phyloP scores from a whole-genome alignment of 1,140 invertebrate species.

The Ostrea denselamellosa region DNA sequence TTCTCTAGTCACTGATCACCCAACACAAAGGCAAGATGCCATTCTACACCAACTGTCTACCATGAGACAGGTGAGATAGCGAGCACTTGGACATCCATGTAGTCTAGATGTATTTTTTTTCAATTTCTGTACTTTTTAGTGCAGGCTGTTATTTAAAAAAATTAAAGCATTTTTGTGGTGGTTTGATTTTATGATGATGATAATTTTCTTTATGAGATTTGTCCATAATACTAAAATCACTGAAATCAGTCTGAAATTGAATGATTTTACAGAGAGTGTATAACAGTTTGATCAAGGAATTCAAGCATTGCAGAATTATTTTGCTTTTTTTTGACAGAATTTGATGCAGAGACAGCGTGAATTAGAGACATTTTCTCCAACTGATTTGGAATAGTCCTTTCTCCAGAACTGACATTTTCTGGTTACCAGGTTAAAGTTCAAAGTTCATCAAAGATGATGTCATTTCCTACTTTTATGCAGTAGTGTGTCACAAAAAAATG shows the following conservation, averaged over 20 bases:
- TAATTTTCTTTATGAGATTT: too few species aligned
- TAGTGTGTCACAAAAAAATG: background rate
- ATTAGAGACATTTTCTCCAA: conserved; percentile 72
- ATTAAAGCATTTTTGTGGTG: too few species aligned
- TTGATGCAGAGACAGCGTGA: conserved; percentile 74
- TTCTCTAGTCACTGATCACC: conserved; percentile 72
- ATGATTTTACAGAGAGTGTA: background rate
- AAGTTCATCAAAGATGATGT: background rate
- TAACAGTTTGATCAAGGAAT: background rate
- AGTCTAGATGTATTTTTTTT: too few species aligned
- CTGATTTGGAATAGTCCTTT: conserved; percentile 58
- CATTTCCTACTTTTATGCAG: background rate
- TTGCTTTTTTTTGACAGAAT: conserved; percentile 64
- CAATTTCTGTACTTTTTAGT: too few species aligned
- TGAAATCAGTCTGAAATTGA: too few species aligned
- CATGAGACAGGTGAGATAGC: conserved; percentile 77
- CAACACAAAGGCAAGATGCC: conserved; percentile 74
- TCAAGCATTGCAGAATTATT: background rate
- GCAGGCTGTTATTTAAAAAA: too few species aligned
- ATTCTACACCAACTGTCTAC: conserved; percentile 76
- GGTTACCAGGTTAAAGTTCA: background rate
- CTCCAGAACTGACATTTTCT: background rate
- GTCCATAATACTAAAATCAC: too few species aligned
- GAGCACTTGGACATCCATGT: background rate
- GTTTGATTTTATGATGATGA: too few species aligned